Percentiles rank a stretch among this genome's conserved stretches.
These are phyloP conservation scores for Listronotus bonariensis DNA, from an alignment of 1,140 invertebrate genomes.

Conservation along the genomic window DNA sequence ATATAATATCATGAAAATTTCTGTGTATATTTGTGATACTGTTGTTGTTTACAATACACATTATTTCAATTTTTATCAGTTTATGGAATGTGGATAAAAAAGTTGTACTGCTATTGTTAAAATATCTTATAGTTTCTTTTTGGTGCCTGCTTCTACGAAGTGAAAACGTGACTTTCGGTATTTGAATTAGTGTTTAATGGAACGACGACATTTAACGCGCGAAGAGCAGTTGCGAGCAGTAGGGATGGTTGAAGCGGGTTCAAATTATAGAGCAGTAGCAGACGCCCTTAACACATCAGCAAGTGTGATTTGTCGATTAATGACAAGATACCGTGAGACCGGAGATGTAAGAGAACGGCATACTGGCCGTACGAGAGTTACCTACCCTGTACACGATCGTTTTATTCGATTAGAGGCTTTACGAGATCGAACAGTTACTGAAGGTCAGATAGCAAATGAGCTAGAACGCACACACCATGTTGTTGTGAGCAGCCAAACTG, in stretches of 20 bases:
- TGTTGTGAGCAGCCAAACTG: slow-evolving; percentile 1
- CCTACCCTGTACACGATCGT: neutral
- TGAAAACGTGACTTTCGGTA: no score
- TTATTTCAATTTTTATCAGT: neutral
- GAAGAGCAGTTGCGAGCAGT: neutral
- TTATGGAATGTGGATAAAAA: neutral
- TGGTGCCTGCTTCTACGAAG: no score
- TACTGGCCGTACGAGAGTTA: slow-evolving; percentile 1
- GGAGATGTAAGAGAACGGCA: slow-evolving; percentile 1
- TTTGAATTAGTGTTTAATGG: no score
- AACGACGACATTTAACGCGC: no score
- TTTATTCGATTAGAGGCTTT: neutral
- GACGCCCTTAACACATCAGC: slow-evolving; percentile 3
- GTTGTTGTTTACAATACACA: neutral
- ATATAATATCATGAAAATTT: neutral
- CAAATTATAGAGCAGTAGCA: neutral
- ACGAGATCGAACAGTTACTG: neutral
- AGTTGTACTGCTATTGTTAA: no score
- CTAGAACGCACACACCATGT: slow-evolving; percentile 1
- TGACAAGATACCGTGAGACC: neutral
- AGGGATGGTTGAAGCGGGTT: neutral
- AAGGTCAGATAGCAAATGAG: neutral
- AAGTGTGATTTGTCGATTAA: neutral
- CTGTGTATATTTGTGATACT: neutral
- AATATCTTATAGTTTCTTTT: no score